Percentiles rank a stretch among this genome's conserved stretches.
Evolutionary conservation across 1,140 invertebrate species (phyloP).

Genomic region (Holcopasites calliopsidis): DNA sequence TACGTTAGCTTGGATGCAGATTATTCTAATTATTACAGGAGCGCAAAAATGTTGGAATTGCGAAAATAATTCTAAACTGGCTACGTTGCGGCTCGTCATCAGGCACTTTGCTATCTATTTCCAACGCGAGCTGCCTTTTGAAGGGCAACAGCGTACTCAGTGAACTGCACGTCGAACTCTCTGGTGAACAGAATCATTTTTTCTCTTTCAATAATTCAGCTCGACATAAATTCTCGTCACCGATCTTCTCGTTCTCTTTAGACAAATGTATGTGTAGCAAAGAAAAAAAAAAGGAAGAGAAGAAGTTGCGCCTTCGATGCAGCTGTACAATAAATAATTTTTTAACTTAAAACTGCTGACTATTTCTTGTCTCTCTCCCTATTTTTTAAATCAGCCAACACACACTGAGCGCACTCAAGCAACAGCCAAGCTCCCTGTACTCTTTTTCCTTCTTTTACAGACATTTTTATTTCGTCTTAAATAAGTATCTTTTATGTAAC

Average conservation of each 20-base stretch:
- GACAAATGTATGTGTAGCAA: not conserved
- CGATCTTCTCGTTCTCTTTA: not conserved
- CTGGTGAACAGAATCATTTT: slow-evolving; percentile 17
- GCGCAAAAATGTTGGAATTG: not conserved
- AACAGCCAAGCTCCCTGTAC: not conserved
- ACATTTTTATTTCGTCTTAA: slow-evolving; percentile 41
- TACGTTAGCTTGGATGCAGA: too few species aligned
- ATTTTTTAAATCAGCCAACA: slow-evolving; percentile 1
- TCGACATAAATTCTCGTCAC: not conserved
- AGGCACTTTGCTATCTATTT: slow-evolving; percentile 71
- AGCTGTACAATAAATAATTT: slow-evolving; percentile 24
- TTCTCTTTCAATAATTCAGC: not conserved
- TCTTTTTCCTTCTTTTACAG: slow-evolving; percentile 19
- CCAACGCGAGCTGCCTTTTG: slow-evolving; percentile 72
- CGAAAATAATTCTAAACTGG: slow-evolving; percentile 36
- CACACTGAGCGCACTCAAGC: slow-evolving; percentile 4
- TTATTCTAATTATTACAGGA: not conserved
- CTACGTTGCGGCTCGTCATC: slow-evolving; percentile 73
- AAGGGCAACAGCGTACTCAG: slow-evolving; percentile 70
- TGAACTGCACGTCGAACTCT: too few species aligned
- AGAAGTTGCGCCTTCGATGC: not conserved
- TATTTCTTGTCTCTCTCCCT: not conserved
- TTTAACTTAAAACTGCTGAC: not conserved
- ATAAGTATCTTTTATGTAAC: slow-evolving; percentile 37
- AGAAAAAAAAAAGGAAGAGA: not conserved